These are phyloP conservation scores for Zophobas atratus DNA, from an alignment of 1,140 invertebrate genomes.

Conservation along the genomic window DNA sequence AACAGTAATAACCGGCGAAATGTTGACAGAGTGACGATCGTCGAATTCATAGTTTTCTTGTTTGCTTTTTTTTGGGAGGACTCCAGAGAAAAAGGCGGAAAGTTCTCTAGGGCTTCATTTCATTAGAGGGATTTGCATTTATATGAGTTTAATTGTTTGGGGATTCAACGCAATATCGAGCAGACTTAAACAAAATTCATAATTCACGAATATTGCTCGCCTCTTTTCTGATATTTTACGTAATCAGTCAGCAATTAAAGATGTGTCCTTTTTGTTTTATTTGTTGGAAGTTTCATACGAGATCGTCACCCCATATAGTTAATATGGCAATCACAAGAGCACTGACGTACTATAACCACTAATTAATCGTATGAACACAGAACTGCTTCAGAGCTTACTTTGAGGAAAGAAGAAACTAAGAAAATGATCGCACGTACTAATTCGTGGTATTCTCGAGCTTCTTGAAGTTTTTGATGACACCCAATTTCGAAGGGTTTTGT, in stretches of 20 bases:
- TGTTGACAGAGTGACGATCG: not conserved
- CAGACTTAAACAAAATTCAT: conserved; percentile 39
- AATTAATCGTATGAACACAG: not conserved
- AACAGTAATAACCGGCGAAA: no score
- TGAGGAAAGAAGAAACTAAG: conserved; percentile 1
- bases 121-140: conserved; percentile 35
- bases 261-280: not conserved
- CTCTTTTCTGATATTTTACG: conserved; percentile 7
- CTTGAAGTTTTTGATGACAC: not conserved
- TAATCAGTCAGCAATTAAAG: not conserved
- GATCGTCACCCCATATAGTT: conserved; percentile 6
- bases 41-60: conserved; percentile 31
- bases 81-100: conserved; percentile 22
- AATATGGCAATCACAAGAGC: not conserved
- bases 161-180: conserved; percentile 33
- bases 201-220: conserved; percentile 12
- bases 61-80: conserved; percentile 17
- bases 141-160: conserved; percentile 39
- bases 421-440: conserved; percentile 16
- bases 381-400: not conserved
- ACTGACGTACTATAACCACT: not conserved
- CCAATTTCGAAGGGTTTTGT: not conserved
- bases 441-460: not conserved
- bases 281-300: not conserved
- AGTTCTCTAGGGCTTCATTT: conserved; percentile 25